phyloP scores from a whole-genome alignment of 2,113 vertebrate species.

The Noctilio leporinus region DNA sequence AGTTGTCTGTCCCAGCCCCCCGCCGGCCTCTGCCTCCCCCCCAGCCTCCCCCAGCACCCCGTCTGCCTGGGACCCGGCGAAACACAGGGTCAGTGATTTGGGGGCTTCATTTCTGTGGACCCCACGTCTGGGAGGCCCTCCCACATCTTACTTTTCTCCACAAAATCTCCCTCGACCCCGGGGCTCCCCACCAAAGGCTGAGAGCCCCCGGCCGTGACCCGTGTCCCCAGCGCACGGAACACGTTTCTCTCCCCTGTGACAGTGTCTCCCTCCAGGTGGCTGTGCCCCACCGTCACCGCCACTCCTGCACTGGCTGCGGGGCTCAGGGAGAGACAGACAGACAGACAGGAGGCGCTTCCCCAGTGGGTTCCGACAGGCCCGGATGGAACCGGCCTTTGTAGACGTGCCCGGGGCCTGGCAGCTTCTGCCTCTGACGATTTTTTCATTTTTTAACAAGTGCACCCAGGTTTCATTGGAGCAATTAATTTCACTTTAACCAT shows the following conservation, averaged over 20 bases:
- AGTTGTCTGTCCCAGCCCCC: not conserved
- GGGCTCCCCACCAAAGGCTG: too few relatives aligned
- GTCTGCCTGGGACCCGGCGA: accelerated
- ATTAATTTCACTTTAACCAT: conserved; percentile 13
- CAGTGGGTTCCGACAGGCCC: not conserved
- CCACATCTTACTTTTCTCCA: accelerated
- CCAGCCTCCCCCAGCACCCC: accelerated
- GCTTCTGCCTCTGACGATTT: not conserved
- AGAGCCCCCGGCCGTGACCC: not conserved
- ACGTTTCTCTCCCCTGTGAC: not conserved
- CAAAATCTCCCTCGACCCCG: not conserved
- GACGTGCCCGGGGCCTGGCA: not conserved
- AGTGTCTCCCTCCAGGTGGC: accelerated
- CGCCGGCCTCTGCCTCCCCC: too few relatives aligned
- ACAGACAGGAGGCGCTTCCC: too few relatives aligned
- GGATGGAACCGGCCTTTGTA: not conserved
- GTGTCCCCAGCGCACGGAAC: accelerated
- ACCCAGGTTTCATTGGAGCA: not conserved
- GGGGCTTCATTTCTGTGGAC: not conserved
- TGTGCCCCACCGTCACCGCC: not conserved
- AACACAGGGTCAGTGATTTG: accelerated
- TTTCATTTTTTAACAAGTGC: not conserved
- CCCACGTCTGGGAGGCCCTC: not conserved
- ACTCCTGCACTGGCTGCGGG: not conserved
- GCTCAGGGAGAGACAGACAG: too few relatives aligned